Percentiles rank a stretch among this genome's conserved stretches.
Conservation (phyloP, 2,888 invertebrate genomes). For the Phytoseiulus persimilis region DNA sequence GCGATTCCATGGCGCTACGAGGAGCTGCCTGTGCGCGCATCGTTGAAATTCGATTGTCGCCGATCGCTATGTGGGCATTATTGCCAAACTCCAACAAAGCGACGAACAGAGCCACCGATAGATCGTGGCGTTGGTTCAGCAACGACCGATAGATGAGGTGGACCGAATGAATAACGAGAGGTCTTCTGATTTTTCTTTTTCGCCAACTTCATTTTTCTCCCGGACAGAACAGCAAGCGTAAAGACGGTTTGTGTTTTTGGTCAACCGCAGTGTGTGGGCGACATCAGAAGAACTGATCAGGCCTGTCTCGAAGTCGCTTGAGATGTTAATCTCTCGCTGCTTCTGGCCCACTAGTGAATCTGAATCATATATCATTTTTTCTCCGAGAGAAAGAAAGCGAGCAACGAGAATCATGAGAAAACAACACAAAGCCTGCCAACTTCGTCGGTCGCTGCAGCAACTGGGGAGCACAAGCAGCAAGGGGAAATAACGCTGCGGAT, state of each 20-base stretch:
- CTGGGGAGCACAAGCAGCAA: background rate
- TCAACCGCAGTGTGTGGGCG: constrained; percentile 5
- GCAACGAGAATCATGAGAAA: background rate
- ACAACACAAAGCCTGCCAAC: background rate
- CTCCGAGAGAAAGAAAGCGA: background rate
- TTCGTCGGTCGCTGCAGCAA: background rate
- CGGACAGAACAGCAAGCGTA: background rate
- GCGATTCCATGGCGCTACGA: background rate
- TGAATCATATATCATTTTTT: background rate
- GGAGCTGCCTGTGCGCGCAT: background rate
- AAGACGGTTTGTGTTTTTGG: constrained; percentile 5
- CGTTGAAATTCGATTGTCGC: background rate
- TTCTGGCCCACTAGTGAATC: constrained; percentile 5
- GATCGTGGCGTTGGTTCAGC: background rate
- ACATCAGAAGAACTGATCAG: background rate
- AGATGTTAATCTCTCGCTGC: constrained; percentile 5
- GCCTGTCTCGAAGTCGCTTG: background rate
- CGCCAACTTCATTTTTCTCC: background rate
- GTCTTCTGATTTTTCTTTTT: background rate
- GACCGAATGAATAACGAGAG: background rate
- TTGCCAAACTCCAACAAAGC: background rate
- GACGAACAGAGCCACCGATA: background rate
- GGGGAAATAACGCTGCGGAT: background rate
- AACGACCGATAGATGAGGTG: background rate
- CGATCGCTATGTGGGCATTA: background rate